Evolutionary conservation across 2,797 vertebrate species (phyloP), one percentile per base, ranked within the genome.

Genomic region (Muscicapa comitata): DNA sequence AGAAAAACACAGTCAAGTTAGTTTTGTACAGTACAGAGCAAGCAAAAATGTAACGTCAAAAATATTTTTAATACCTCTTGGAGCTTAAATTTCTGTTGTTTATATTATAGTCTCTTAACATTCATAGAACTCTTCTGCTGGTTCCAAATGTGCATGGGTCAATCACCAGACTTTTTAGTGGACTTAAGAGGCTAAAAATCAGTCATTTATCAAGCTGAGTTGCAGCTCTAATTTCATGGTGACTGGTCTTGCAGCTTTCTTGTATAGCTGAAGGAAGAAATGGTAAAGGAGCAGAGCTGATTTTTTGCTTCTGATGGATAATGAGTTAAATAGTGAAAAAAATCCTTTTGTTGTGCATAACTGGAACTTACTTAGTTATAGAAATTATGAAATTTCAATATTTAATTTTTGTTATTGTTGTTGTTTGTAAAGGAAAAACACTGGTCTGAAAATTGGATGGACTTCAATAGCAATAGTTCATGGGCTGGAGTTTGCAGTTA

Each of bases 61-160:
- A 70, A 48, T 68, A 73, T 10, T 71, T 93, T 57, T 42, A 76
- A 43, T 65, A 29, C 7, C 5, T 77, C n/a, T 65, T 42, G 6
- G 67, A 70, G 40, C 14, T 55, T 91, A 62, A 19, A 25, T 89
- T 65, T 90, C 26, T 54, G 24, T 68, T n/a, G 29, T 58, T 92
- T 85, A 24, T 68, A 7, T 50, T 78, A 17, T 70, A 8, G 42
- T 85, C 33, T 76, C 31, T 68, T 83, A 20, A 40, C 18, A 33
- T 28, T 91, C 62, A 4, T 54, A 31, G 28, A 33, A 54, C 9
- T 89, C 6, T 9, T 80, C 26, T 78, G 0, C 15, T 61, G 15
- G 6, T 73, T 88, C 57, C 42, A 86, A 57, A 40, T 88, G 40
- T 5, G 3, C 42, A 6, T 80, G 31, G 40, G 29, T 71, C n/a